phyloP scores from a whole-genome alignment of 1,140 invertebrate species.

The Prorops nasuta region DNA sequence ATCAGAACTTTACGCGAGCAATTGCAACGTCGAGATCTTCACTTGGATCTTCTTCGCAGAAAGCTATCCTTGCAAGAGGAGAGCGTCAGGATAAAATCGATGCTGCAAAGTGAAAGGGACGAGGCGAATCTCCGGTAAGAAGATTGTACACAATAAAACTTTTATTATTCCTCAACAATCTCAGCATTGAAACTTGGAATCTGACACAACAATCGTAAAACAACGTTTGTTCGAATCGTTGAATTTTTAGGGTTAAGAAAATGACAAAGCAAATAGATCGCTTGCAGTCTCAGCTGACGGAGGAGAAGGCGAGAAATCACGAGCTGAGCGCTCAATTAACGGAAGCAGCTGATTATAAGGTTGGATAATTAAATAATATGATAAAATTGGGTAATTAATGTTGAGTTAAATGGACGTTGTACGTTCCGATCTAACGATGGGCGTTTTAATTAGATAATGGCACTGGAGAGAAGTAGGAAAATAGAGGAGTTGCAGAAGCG shows the following conservation, averaged over 20 bases:
- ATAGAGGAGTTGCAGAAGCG: constrained; percentile 79
- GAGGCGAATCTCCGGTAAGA: constrained; percentile 68
- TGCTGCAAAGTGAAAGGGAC: constrained; percentile 69
- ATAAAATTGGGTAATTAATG: no score
- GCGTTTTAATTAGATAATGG: constrained; percentile 64
- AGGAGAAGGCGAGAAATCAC: constrained; percentile 69
- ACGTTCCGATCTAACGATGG: background rate
- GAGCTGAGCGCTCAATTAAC: constrained; percentile 77
- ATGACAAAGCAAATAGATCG: constrained; percentile 75
- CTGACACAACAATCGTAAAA: no score
- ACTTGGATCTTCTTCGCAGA: constrained; percentile 82
- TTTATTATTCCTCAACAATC: constrained; percentile 2
- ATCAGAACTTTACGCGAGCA: constrained; percentile 82
- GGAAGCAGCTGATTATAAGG: constrained; percentile 82
- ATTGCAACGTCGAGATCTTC: constrained; percentile 85
- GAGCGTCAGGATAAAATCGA: constrained; percentile 65
- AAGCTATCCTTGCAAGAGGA: constrained; percentile 83
- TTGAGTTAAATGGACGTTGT: background rate
- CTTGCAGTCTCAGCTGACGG: constrained; percentile 68
- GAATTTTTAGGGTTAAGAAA: constrained; percentile 64
- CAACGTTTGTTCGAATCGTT: constrained; percentile 3
- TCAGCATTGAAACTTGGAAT: no score
- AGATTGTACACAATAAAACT: background rate
- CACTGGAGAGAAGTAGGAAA: constrained; percentile 76
- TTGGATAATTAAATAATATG: no score